Evolutionary conservation across 2,888 invertebrate species (phyloP).

Genomic region (Agrotis exclamationis): DNA sequence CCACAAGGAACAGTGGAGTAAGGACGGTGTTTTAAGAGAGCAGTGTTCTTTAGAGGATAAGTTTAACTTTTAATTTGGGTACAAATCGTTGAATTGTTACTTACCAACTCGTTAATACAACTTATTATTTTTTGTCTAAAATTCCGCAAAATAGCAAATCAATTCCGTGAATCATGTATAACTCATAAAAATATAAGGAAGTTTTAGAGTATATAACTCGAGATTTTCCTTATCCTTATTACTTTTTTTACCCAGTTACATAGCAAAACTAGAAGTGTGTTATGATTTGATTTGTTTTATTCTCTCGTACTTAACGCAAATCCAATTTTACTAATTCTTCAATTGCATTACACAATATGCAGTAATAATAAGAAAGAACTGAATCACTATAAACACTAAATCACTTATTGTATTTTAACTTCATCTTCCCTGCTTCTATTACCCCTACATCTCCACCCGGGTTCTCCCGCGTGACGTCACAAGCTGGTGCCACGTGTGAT

Average conservation of each 20-base stretch:
- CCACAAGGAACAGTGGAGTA: slow-evolving; percentile 12
- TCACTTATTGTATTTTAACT: no score
- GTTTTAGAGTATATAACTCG: neutral
- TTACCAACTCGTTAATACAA: no score
- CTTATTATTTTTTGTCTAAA: no score
- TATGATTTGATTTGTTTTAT: neutral
- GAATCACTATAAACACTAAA: no score
- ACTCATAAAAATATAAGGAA: neutral
- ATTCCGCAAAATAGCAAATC: neutral
- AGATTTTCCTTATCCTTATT: neutral
- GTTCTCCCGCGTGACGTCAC: neutral
- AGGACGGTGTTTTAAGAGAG: no score
- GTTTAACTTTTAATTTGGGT: no score
- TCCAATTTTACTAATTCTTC: no score
- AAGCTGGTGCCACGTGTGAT: slow-evolving; percentile 31
- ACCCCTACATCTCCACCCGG: neutral
- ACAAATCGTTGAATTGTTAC: no score
- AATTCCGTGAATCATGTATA: neutral
- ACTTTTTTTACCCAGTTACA: neutral
- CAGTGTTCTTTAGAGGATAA: no score
- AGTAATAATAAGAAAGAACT: no score
- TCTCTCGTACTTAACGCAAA: no score
- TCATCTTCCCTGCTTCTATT: neutral
- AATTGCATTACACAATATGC: no score
- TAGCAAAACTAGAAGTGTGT: neutral